phyloP scores from a whole-genome alignment of 1,140 invertebrate genomes.

The Lethrus apterus region DNA sequence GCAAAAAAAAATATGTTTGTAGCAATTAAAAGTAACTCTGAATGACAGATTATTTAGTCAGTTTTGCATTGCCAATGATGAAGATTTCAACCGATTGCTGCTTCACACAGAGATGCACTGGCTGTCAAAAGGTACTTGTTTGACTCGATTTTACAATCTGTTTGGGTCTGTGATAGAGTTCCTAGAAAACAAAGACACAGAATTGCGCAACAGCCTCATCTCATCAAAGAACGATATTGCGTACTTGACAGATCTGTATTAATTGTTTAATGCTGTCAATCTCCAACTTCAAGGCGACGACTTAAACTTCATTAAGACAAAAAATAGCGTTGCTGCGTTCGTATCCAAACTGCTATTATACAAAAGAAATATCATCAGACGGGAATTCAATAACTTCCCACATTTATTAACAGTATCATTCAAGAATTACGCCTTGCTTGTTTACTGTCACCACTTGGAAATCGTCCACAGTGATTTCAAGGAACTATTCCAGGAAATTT shows the following conservation, averaged over 20 bases:
- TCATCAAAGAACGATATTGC: constrained; percentile 37
- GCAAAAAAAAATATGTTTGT: too few species aligned
- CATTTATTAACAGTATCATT: constrained; percentile 1
- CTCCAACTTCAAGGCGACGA: too few species aligned
- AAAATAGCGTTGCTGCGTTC: too few species aligned
- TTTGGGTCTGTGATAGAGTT: constrained; percentile 35
- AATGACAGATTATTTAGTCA: too few species aligned
- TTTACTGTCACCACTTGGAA: not conserved
- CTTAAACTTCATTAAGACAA: too few species aligned
- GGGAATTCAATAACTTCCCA: not conserved
- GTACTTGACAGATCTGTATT: constrained; percentile 37
- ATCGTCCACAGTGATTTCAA: not conserved
- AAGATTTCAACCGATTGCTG: constrained; percentile 32
- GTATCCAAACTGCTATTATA: not conserved
- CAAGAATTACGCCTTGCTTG: not conserved
- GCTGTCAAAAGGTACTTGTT: constrained; percentile 37
- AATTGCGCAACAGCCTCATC: constrained; percentile 25
- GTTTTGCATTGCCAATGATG: constrained; percentile 31
- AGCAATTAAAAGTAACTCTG: too few species aligned
- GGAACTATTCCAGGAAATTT: not conserved
- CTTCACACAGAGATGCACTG: constrained; percentile 39
- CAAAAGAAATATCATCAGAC: not conserved
- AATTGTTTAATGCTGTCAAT: too few species aligned
- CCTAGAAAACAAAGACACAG: constrained; percentile 28
- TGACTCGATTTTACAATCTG: constrained; percentile 35